These are phyloP conservation scores for Triplophysa siluroides DNA, from an alignment of 2,113 vertebrate species.

Conservation along the genomic window DNA sequence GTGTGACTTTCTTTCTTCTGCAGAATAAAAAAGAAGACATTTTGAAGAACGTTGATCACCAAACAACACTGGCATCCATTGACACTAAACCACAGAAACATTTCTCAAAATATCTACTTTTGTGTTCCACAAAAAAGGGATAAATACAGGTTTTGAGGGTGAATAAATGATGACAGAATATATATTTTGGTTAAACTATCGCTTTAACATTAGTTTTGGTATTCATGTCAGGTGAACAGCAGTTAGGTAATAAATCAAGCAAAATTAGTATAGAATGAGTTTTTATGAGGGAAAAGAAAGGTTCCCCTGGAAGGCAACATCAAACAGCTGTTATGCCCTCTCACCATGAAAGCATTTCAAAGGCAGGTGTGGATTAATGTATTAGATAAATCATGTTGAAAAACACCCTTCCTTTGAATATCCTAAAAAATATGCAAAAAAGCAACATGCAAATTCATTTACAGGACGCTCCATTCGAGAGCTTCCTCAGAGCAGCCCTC, in stretches of 20 bases:
- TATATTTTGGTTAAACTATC: too few relatives aligned
- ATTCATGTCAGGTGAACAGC: conserved; percentile 39
- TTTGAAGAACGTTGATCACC: too few relatives aligned
- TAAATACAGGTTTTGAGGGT: too few relatives aligned
- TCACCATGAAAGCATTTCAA: conserved; percentile 48
- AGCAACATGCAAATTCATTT: neutral
- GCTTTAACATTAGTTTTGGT: neutral
- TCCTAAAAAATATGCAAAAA: conserved; percentile 29
- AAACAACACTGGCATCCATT: too few relatives aligned
- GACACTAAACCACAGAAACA: too few relatives aligned
- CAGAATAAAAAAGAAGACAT: too few relatives aligned
- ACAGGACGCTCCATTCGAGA: neutral
- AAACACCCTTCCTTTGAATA: conserved; percentile 44
- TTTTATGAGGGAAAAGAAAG: conserved; percentile 42
- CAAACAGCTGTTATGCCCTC: conserved; percentile 50
- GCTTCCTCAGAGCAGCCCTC: neutral
- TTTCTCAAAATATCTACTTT: too few relatives aligned
- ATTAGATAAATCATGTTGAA: conserved; percentile 54
- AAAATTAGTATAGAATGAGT: conserved; percentile 57
- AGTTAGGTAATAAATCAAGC: conserved; percentile 49
- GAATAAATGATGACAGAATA: too few relatives aligned
- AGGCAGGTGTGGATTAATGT: conserved; percentile 57
- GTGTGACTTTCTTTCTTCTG: too few relatives aligned
- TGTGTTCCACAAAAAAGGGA: too few relatives aligned
- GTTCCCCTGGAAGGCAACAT: conserved; percentile 57